Percentiles rank a stretch among this genome's conserved stretches.
Evolutionary conservation across 2,888 invertebrate genomes (phyloP).

Genomic region (Agonum fuliginosum): DNA sequence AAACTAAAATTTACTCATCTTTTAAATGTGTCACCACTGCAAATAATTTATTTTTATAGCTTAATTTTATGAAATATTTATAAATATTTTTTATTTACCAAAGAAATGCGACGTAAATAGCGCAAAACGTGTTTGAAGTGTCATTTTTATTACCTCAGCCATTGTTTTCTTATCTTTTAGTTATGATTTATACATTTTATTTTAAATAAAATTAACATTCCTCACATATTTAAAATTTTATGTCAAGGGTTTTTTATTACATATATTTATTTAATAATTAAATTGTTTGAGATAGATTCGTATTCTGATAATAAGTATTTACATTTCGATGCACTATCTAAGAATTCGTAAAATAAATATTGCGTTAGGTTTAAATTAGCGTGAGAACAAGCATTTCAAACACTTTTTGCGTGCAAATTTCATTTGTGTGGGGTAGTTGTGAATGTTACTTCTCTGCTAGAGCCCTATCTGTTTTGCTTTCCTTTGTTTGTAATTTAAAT

Average conservation of each 20-base stretch:
- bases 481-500: slow-evolving; percentile 18
- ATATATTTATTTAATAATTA: slow-evolving; percentile 23
- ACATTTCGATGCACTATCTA: slow-evolving; percentile 8
- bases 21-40: no score
- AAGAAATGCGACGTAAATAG: slow-evolving; percentile 25
- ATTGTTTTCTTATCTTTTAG: slow-evolving; percentile 5
- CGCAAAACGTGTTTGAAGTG: slow-evolving; percentile 41
- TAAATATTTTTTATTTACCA: slow-evolving; percentile 31
- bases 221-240: slow-evolving; percentile 5
- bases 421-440: slow-evolving; percentile 44
- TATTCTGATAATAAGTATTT: slow-evolving; percentile 22
- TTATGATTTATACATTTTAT: background rate
- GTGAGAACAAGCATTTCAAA: slow-evolving; percentile 37
- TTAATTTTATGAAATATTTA: background rate
- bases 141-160: slow-evolving; percentile 3
- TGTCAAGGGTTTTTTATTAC: background rate
- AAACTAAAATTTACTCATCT: no score
- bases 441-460: slow-evolving; percentile 47
- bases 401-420: slow-evolving; percentile 44
- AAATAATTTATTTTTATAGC: no score
- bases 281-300: slow-evolving; percentile 18
- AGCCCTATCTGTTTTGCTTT: slow-evolving; percentile 46
- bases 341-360: slow-evolving; percentile 10
- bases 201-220: slow-evolving; percentile 14
- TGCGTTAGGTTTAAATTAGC: slow-evolving; percentile 16